Conservation (phyloP, 2,888 invertebrate species). For the Dryobotodes eremita region DNA sequence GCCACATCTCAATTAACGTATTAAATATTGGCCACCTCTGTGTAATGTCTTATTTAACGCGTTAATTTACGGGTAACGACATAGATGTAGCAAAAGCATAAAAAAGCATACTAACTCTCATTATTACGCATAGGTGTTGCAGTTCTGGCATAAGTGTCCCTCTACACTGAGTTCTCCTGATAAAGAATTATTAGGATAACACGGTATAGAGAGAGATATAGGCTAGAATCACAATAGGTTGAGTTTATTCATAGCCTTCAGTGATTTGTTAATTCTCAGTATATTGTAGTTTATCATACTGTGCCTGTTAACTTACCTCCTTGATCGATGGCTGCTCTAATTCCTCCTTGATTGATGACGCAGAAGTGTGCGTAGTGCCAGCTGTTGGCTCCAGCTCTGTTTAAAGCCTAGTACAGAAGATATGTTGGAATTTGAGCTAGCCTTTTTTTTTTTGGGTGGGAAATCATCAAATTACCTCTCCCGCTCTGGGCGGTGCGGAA, state of each 20-base stretch:
- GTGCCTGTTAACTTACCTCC: slow-evolving; percentile 87
- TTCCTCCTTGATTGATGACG: slow-evolving; percentile 92
- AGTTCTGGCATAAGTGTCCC: too few relatives aligned
- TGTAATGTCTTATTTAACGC: too few relatives aligned
- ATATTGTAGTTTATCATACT: background rate
- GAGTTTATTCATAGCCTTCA: background rate
- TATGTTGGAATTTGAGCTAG: background rate
- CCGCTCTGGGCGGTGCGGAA: too few relatives aligned
- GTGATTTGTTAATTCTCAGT: background rate
- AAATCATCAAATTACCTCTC: too few relatives aligned
- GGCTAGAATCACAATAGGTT: background rate
- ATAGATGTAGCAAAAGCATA: too few relatives aligned
- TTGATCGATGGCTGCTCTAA: slow-evolving; percentile 92
- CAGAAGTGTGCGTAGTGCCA: slow-evolving; percentile 94
- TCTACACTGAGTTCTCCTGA: too few relatives aligned
- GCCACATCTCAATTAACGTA: too few relatives aligned
- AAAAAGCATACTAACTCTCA: background rate
- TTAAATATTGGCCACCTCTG: too few relatives aligned
- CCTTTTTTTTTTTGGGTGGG: too few relatives aligned
- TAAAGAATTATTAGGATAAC: background rate
- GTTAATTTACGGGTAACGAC: too few relatives aligned
- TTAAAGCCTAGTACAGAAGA: slow-evolving; percentile 82
- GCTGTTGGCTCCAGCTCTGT: slow-evolving; percentile 82
- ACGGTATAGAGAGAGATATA: background rate
- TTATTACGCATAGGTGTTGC: background rate